Percentiles rank a stretch among this genome's conserved stretches.
Evolutionary conservation across 1,140 invertebrate genomes (phyloP).

Genomic region (Cherax quadricarinatus): DNA sequence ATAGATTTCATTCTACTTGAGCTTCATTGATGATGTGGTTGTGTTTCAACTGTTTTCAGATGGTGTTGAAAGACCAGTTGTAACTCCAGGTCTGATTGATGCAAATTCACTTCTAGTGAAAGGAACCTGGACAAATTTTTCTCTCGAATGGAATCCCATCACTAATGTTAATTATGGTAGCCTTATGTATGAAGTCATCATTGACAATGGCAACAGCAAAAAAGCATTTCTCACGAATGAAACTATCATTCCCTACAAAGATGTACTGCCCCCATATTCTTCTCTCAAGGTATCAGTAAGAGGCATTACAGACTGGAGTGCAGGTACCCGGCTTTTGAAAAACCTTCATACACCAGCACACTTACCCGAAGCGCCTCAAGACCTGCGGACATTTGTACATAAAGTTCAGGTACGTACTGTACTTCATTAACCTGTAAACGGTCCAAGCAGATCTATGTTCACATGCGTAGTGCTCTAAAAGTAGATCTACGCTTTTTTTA

Average conservation of each 20-base stretch:
- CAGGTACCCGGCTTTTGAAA: conserved; percentile 33
- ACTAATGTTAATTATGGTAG: conserved; percentile 86
- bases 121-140: conserved; percentile 86
- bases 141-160: conserved; percentile 87
- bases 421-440: too few species aligned
- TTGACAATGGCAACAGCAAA: conserved; percentile 78
- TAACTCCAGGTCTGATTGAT: conserved; percentile 84
- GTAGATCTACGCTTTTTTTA: too few species aligned
- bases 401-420: conserved; percentile 81
- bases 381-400: conserved; percentile 75
- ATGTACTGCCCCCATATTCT: conserved; percentile 82
- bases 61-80: conserved; percentile 76
- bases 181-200: conserved; percentile 89
- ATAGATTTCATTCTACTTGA: not conserved
- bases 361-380: conserved; percentile 28
- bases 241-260: conserved; percentile 11
- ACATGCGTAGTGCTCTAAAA: too few species aligned
- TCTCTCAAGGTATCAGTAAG: conserved; percentile 84
- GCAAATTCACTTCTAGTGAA: conserved; percentile 81
- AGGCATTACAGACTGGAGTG: conserved; percentile 90
- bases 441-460: too few species aligned
- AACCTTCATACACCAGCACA: conserved; percentile 30
- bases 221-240: conserved; percentile 32
- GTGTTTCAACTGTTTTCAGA: conserved; percentile 15
- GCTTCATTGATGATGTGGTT: not conserved